Conservation (phyloP, 2,888 invertebrate species). For the Nyleta sp. region DNA sequence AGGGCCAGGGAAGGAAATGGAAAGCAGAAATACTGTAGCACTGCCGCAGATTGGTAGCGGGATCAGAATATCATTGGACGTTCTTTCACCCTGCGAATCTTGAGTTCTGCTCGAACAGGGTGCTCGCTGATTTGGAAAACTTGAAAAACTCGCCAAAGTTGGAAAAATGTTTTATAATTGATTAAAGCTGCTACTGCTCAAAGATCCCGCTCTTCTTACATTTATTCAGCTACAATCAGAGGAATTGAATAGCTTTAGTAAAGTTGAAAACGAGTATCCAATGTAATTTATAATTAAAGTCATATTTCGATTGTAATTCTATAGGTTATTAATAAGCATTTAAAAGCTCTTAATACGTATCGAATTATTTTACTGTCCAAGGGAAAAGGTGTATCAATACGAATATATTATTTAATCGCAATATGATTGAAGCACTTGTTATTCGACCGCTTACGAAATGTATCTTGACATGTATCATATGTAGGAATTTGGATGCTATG, state of each 20-base stretch:
- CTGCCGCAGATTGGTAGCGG: conserved; percentile 30
- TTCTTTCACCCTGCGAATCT: conserved; percentile 39
- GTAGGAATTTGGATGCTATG: too few species aligned
- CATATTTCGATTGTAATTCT: neutral
- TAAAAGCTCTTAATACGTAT: too few species aligned
- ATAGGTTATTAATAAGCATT: neutral
- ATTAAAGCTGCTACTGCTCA: conserved; percentile 17
- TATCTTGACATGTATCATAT: too few species aligned
- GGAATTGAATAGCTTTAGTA: conserved; percentile 12
- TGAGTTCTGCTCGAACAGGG: conserved; percentile 32
- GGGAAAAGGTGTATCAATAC: too few species aligned
- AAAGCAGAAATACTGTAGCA: conserved; percentile 44
- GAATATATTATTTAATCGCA: too few species aligned
- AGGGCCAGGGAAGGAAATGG: conserved; percentile 46
- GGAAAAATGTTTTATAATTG: conserved; percentile 48
- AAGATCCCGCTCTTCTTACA: conserved; percentile 1
- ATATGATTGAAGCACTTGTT: too few species aligned
- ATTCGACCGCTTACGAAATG: too few species aligned
- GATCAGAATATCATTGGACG: conserved; percentile 51
- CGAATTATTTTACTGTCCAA: too few species aligned
- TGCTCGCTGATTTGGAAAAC: conserved; percentile 49
- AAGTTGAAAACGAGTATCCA: neutral
- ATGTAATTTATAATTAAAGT: neutral
- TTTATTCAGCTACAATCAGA: conserved; percentile 19
- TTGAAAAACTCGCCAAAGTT: conserved; percentile 38